Evolutionary conservation across 2,888 invertebrate genomes (phyloP).

Genomic region (Thumatha senex): DNA sequence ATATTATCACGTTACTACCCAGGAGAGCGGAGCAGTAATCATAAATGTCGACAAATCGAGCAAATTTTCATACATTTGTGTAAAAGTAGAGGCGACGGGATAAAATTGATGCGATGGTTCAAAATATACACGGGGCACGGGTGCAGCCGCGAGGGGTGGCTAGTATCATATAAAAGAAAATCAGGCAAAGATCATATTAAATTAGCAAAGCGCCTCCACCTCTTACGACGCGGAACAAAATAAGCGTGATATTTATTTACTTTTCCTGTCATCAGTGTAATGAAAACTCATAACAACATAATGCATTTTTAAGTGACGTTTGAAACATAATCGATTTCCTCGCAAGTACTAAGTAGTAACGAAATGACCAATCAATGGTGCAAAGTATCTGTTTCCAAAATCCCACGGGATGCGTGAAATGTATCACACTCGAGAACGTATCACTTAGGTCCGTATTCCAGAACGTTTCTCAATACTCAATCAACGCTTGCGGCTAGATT

Average conservation of each 20-base stretch:
- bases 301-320: conserved; percentile 5
- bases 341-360: background rate
- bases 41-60: no score
- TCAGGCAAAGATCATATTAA: background rate
- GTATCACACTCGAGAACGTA: background rate
- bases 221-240: background rate
- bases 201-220: background rate
- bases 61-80: no score
- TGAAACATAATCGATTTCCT: background rate
- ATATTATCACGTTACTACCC: no score
- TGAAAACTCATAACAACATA: background rate
- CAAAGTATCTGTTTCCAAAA: background rate
- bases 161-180: no score
- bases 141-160: no score
- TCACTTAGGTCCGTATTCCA: no score
- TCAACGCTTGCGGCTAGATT: no score
- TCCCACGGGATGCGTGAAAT: background rate
- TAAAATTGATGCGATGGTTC: no score
- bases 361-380: background rate
- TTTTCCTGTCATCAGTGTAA: background rate
- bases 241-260: background rate
- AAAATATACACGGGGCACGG: no score
- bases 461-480: no score
- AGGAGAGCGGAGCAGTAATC: no score
- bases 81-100: no score